phyloP scores from a whole-genome alignment of 2,113 vertebrate species.

The Laticauda colubrina region DNA sequence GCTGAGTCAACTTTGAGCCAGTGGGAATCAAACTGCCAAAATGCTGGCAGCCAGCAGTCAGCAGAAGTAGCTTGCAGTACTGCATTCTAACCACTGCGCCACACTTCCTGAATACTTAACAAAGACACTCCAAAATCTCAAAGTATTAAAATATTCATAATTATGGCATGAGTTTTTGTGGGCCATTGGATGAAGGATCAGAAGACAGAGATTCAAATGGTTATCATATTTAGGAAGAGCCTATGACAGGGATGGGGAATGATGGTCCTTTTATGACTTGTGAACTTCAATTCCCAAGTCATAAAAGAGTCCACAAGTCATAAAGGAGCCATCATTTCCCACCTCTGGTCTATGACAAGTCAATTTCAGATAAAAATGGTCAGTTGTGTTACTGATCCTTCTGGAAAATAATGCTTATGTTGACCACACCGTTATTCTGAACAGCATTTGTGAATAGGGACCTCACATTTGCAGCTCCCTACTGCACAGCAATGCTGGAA shows the following conservation, averaged over 20 bases:
- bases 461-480: background rate
- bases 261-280: background rate
- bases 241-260: background rate
- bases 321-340: background rate
- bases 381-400: background rate
- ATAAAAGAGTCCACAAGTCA: background rate
- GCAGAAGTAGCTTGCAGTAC: too few species aligned
- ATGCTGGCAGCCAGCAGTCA: too few species aligned
- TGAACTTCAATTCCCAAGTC: background rate
- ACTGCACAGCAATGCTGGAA: background rate
- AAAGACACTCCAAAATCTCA: background rate
- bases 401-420: background rate
- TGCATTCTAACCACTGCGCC: too few species aligned
- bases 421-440: background rate
- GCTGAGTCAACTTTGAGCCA: too few species aligned
- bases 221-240: background rate
- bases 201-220: background rate
- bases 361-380: background rate
- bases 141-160: background rate
- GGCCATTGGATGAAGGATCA: background rate
- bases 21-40: too few species aligned
- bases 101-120: background rate
- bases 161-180: background rate
- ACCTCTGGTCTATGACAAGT: background rate
- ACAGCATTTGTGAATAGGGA: background rate